Base-by-base conservation (phyloP, 2,888 invertebrate species). In the Tachystola acroxantha region DNA sequence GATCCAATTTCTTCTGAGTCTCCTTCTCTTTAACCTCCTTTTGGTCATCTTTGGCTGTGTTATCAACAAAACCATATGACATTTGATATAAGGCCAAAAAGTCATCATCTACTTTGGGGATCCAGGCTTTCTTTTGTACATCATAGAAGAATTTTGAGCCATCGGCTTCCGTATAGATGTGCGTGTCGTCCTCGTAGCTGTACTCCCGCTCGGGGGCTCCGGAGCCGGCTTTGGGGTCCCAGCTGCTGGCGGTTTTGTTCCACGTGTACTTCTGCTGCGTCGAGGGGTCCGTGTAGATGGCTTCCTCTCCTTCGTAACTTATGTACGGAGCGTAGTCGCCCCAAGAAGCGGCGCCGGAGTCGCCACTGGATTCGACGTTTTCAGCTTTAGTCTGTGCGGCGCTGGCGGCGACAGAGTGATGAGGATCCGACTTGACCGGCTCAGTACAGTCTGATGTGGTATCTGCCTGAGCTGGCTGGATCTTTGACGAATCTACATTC, bases 21-120 rank as follows among this genome's bases (percentile, higher is more conserved):
- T 70, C 70, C 43, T 76, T 75, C 42, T 71, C 67, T 45, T 75
- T 78, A 31, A 59, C 48, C 34, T 68, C 62, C 12, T 50, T 53
- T 43, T 66, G 63, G 19, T 79, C 64, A 37, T 64, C 59, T 19
- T 62, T 63, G 10, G 65, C 32, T 35, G 80, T 87, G 50, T 91
- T 91, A 56, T 94, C 92, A 30, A 91, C 88, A 70, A 96, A 95
- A 3, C 96, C 96, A 79, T 99, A 99, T 61, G 90, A 96, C 91
- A 98, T 94, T 81, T 99, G 98, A 85, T 99, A 99, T 38, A 90
- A 90, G 0, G 98, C 99, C 86, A 99, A 90, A 64, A 99, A 99
- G 57, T 99, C 96, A 59, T 97, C 97, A 84, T 98, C 96, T 43
- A 99, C 91, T 89, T 96, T 96, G 0, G 98, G 98, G 79, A 98